phyloP scores from a whole-genome alignment of 1,140 invertebrate genomes.

The Ips typographus region DNA sequence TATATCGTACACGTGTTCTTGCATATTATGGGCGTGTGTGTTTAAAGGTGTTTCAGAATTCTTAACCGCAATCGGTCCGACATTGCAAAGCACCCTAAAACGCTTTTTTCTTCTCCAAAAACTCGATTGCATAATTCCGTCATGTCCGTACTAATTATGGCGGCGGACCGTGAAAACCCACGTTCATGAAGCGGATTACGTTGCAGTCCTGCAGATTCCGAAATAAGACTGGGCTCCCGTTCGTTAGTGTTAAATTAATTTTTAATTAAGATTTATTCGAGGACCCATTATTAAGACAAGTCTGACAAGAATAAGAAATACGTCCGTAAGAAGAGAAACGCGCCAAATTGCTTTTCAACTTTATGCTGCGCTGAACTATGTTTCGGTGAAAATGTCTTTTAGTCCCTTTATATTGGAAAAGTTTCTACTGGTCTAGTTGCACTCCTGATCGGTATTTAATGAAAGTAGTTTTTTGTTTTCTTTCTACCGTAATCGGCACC shows the following conservation, averaged over 20 bases:
- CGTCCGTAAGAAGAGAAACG: slow-evolving; percentile 18
- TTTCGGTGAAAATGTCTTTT: slow-evolving; percentile 14
- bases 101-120: no score
- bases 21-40: no score
- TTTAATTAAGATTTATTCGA: slow-evolving; percentile 25
- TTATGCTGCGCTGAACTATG: slow-evolving; percentile 15
- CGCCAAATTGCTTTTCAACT: slow-evolving; percentile 23
- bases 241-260: slow-evolving; percentile 16
- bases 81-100: no score
- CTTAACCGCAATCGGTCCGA: no score
- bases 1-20: no score
- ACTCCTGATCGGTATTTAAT: slow-evolving; percentile 6
- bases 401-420: slow-evolving; percentile 10
- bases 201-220: not conserved
- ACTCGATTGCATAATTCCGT: no score
- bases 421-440: slow-evolving; percentile 1
- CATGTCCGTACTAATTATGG: no score
- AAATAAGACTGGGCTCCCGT: not conserved
- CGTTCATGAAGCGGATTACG: no score
- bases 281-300: slow-evolving; percentile 13
- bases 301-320: slow-evolving; percentile 22
- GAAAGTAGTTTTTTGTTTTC: no score
- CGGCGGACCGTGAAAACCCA: no score
- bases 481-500: no score
- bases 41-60: no score